Conservation (phyloP, 1,140 invertebrate genomes). For the Marisa cornuarietis region DNA sequence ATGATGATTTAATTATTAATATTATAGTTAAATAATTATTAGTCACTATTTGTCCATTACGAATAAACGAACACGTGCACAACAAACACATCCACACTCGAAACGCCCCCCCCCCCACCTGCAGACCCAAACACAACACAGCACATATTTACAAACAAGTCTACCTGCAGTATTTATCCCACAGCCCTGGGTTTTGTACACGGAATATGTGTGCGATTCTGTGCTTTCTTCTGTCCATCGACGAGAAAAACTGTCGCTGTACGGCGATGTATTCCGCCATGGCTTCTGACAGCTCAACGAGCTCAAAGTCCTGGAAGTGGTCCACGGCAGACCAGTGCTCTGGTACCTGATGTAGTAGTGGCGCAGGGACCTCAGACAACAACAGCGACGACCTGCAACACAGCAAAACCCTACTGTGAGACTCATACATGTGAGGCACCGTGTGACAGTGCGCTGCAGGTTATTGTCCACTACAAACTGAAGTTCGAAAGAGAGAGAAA, state of each 20-base stretch:
- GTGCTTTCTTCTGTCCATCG: not conserved
- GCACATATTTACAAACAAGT: not conserved
- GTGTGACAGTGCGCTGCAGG: too few relatives aligned
- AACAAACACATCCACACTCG: not conserved
- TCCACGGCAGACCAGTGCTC: not conserved
- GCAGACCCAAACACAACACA: not conserved
- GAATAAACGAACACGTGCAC: not conserved
- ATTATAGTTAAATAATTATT: not conserved
- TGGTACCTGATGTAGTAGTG: not conserved
- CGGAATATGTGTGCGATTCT: not conserved
- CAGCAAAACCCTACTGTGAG: too few relatives aligned
- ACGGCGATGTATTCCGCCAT: constrained; percentile 4
- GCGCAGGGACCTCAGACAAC: not conserved
- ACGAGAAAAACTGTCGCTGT: not conserved
- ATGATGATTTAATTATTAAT: not conserved
- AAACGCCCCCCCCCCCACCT: not conserved
- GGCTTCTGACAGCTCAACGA: constrained; percentile 21
- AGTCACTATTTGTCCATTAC: not conserved
- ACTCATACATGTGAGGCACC: too few relatives aligned
- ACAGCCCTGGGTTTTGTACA: too few relatives aligned
- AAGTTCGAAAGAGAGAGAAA: too few relatives aligned
- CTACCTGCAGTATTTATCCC: not conserved
- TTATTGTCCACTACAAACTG: too few relatives aligned
- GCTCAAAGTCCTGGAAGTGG: not conserved
- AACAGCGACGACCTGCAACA: not conserved